A percentile compares a stretch with the other conserved stretches of the same genome.
Evolutionary conservation across 2,888 invertebrate genomes (phyloP).

Genomic region (Apotomis capreana): DNA sequence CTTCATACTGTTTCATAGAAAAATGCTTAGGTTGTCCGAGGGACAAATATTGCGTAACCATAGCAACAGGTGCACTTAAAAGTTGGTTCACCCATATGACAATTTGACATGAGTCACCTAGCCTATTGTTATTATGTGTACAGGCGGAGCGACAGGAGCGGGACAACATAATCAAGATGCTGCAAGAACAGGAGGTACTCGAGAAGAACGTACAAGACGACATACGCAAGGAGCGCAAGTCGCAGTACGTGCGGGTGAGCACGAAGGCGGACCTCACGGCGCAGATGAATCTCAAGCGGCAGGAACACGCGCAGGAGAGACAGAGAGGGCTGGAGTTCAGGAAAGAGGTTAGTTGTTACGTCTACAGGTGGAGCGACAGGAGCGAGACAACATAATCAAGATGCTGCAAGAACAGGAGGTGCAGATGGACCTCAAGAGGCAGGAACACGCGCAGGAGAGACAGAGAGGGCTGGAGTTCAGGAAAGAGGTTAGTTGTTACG

Average conservation of each 20-base stretch:
- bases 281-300: constrained; percentile 58
- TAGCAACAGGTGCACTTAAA: too few relatives aligned
- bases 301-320: constrained; percentile 52
- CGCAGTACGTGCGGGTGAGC: constrained; percentile 60
- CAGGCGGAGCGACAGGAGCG: constrained; percentile 68
- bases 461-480: too few relatives aligned
- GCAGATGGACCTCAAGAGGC: too few relatives aligned
- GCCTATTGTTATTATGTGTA: constrained; percentile 22
- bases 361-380: too few relatives aligned
- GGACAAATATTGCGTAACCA: too few relatives aligned
- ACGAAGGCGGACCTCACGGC: constrained; percentile 61
- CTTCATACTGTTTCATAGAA: too few relatives aligned
- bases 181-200: constrained; percentile 78
- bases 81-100: too few relatives aligned
- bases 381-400: too few relatives aligned
- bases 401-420: too few relatives aligned
- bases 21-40: too few relatives aligned
- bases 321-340: constrained; percentile 68
- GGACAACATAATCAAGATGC: constrained; percentile 68
- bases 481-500: too few relatives aligned
- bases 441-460: too few relatives aligned
- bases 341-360: constrained; percentile 64
- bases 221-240: constrained; percentile 60
- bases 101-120: neutral
- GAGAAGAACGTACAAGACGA: constrained; percentile 75